Percentiles rank a stretch among this genome's conserved stretches.
Evolutionary conservation across 2,113 vertebrate genomes (phyloP).

Genomic region (Entelurus aequoreus): DNA sequence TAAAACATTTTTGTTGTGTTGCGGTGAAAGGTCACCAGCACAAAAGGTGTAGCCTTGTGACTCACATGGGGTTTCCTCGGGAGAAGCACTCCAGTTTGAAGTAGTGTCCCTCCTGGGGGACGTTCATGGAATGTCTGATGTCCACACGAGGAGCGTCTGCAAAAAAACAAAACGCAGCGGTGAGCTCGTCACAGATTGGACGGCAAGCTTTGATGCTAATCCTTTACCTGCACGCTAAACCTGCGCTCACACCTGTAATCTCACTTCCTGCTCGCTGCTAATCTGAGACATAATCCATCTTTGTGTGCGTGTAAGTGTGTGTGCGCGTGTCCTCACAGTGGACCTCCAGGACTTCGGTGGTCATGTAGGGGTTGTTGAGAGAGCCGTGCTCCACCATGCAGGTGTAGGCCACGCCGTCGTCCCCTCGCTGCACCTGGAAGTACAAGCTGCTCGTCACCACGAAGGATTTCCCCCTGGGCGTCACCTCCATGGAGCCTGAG

Average conservation of each 20-base stretch:
- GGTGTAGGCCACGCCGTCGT: slow-evolving; percentile 86
- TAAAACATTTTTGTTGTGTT: no score
- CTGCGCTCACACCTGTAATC: slow-evolving; percentile 48
- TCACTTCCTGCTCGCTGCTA: slow-evolving; percentile 43
- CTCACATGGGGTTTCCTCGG: slow-evolving; percentile 97
- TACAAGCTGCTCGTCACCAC: slow-evolving; percentile 86
- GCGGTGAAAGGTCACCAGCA: no score
- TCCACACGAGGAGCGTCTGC: slow-evolving; percentile 90
- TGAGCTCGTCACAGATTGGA: slow-evolving; percentile 35
- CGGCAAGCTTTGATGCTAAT: slow-evolving; percentile 56
- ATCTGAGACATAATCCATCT: slow-evolving; percentile 39
- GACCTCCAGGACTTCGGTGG: slow-evolving; percentile 94
- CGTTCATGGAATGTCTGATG: slow-evolving; percentile 84
- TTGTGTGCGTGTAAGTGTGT: slow-evolving; percentile 5
- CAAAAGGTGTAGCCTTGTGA: no score
- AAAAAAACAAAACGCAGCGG: slow-evolving; percentile 34
- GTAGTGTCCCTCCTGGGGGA: slow-evolving; percentile 94
- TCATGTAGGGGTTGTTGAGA: slow-evolving; percentile 86
- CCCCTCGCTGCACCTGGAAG: slow-evolving; percentile 84
- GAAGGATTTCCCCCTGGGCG: slow-evolving; percentile 87
- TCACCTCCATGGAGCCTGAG: slow-evolving; percentile 82
- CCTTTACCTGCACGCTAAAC: slow-evolving; percentile 40
- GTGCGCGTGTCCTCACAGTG: slow-evolving; percentile 81
- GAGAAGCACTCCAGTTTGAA: slow-evolving; percentile 94
- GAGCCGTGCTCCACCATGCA: slow-evolving; percentile 94